phyloP scores from a whole-genome alignment of 2,113 vertebrate species.

The Dipodomys stephensi region DNA sequence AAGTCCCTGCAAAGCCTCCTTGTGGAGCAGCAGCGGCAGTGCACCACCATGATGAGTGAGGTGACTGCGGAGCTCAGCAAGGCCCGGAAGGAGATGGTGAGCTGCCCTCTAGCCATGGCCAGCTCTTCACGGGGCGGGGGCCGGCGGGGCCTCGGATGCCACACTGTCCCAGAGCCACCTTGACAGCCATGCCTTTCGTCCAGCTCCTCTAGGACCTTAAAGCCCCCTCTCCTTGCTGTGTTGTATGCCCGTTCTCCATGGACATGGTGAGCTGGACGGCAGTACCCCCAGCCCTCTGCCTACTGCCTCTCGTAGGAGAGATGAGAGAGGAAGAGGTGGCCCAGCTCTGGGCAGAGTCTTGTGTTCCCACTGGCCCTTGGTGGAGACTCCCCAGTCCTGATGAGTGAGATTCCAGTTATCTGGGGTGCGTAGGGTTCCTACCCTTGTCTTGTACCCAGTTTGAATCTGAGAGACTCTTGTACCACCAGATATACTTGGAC shows the following conservation, averaged over 20 bases:
- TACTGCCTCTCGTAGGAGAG: not conserved
- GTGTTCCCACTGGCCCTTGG: not conserved
- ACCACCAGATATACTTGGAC: not conserved
- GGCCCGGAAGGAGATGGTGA: slow-evolving; percentile 84
- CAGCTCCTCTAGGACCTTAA: not conserved
- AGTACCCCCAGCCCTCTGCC: rapidly evolving
- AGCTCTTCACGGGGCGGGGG: rapidly evolving
- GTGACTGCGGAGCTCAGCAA: slow-evolving; percentile 83
- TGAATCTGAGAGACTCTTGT: not conserved
- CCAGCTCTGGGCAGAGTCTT: not conserved
- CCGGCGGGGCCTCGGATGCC: not conserved
- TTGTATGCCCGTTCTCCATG: not conserved
- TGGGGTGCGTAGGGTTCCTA: not conserved
- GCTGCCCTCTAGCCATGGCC: not conserved
- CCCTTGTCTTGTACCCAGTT: not conserved
- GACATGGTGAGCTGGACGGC: not conserved
- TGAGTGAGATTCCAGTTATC: not conserved
- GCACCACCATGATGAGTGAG: slow-evolving; percentile 69
- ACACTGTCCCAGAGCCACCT: not conserved
- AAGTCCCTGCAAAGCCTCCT: slow-evolving; percentile 73
- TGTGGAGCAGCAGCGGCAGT: slow-evolving; percentile 76
- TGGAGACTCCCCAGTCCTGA: not conserved
- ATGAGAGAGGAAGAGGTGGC: not conserved
- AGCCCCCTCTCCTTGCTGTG: not conserved
- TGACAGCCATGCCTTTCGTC: not conserved